Conservation (phyloP, 1,140 invertebrate species). For the Hetaerina americana region DNA sequence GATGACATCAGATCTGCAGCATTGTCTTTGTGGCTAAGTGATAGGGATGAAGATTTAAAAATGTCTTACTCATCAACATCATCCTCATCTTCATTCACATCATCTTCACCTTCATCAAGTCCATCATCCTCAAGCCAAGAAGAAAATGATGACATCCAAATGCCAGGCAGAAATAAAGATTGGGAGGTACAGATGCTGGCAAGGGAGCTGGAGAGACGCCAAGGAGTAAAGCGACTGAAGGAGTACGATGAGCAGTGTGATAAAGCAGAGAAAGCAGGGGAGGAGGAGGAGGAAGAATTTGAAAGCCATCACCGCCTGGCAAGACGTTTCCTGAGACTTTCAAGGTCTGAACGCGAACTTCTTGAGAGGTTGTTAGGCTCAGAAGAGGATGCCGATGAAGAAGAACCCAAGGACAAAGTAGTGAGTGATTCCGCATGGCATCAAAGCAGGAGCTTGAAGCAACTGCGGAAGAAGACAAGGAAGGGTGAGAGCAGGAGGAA, state of each 20-base stretch:
- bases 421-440: neutral
- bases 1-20: constrained; percentile 33
- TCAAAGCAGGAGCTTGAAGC: neutral
- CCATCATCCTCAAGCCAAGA: constrained; percentile 18
- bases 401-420: neutral
- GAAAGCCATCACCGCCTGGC: neutral
- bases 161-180: constrained; percentile 38
- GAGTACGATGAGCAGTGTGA: constrained; percentile 1
- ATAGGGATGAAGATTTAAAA: constrained; percentile 32
- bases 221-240: constrained; percentile 22
- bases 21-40: constrained; percentile 21
- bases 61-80: neutral
- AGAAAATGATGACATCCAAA: constrained; percentile 22
- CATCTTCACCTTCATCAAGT: constrained; percentile 21
- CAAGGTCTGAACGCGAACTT: neutral
- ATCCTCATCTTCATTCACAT: constrained; percentile 5
- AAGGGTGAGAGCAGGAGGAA: neutral
- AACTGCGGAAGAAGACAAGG: neutral
- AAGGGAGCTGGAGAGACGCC: constrained; percentile 48
- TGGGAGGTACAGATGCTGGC: constrained; percentile 69
- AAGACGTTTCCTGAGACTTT: neutral
- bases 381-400: neutral
- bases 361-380: neutral
- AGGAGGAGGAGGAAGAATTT: neutral
- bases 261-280: neutral